A percentile compares a stretch with the other conserved stretches of the same genome.
Evolutionary conservation across 2,113 vertebrate species (phyloP).

Genomic region (Parus major): DNA sequence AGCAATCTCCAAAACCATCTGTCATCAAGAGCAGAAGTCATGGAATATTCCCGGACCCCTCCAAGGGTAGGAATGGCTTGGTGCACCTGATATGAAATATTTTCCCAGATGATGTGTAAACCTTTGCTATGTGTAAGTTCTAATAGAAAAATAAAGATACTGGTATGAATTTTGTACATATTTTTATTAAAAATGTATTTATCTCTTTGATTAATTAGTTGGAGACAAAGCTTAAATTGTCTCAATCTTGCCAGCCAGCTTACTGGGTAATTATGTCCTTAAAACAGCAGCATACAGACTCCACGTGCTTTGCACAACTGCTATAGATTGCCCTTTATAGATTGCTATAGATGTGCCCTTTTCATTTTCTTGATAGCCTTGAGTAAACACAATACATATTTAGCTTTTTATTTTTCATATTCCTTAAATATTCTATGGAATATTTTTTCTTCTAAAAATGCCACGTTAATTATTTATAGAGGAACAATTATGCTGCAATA

Average conservation of each 20-base stretch:
- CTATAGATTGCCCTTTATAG: no score
- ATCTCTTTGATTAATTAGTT: neutral
- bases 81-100: constrained; percentile 13
- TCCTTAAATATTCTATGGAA: neutral
- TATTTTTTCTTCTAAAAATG: neutral
- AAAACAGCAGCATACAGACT: neutral
- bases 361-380: neutral
- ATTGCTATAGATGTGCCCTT: no score
- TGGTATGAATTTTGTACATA: neutral
- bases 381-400: neutral
- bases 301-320: neutral
- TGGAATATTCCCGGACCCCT: constrained; percentile 95
- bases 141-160: neutral
- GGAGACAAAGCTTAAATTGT: neutral
- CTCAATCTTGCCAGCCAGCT: neutral
- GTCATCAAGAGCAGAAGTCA: constrained; percentile 99
- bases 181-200: neutral
- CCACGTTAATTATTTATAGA: neutral
- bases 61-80: constrained; percentile 86
- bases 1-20: constrained; percentile 90
- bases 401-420: neutral
- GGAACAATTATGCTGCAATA: neutral
- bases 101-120: neutral
- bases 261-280: neutral
- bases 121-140: neutral